A percentile compares a stretch with the other conserved stretches of the same genome.
These are phyloP conservation scores for Apodemus speciosus DNA, from an alignment of 2,113 vertebrate species.

Conservation along the genomic window DNA sequence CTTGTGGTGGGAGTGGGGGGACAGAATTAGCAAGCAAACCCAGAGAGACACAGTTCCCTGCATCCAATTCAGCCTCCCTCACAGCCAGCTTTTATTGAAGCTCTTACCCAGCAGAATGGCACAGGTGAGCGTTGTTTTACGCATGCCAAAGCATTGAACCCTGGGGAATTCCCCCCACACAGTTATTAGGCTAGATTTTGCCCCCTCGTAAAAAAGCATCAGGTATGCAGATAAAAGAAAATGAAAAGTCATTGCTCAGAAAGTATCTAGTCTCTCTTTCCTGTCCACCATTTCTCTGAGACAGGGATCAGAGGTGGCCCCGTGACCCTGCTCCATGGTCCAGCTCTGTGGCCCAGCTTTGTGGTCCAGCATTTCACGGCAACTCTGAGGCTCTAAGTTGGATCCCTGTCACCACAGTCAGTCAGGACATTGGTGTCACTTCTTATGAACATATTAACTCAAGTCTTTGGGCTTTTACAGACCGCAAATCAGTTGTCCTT, in stretches of 20 bases:
- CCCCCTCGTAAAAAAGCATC: not conserved
- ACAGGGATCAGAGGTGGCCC: not conserved
- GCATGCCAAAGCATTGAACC: not conserved
- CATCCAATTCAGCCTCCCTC: slow-evolving; percentile 13
- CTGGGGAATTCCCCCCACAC: not conserved
- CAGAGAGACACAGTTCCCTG: slow-evolving; percentile 41
- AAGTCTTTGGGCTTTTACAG: not conserved
- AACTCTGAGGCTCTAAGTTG: not conserved
- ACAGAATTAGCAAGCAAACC: slow-evolving; percentile 69
- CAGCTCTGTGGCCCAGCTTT: too few species aligned
- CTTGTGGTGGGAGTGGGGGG: not conserved
- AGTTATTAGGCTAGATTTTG: not conserved
- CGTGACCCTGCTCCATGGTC: too few species aligned
- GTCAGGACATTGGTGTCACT: not conserved
- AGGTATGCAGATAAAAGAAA: not conserved
- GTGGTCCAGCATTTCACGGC: too few species aligned
- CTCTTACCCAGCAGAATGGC: slow-evolving; percentile 24
- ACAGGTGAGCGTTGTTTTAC: slow-evolving; percentile 14
- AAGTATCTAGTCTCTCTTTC: not conserved
- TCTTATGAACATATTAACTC: not conserved
- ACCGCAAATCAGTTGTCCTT: not conserved
- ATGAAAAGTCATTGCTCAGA: not conserved
- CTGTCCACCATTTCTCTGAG: not conserved
- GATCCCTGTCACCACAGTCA: not conserved
- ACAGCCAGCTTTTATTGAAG: not conserved